These are phyloP conservation scores for Chelonus insularis DNA, from an alignment of 1,140 invertebrate species.

Conservation along the genomic window DNA sequence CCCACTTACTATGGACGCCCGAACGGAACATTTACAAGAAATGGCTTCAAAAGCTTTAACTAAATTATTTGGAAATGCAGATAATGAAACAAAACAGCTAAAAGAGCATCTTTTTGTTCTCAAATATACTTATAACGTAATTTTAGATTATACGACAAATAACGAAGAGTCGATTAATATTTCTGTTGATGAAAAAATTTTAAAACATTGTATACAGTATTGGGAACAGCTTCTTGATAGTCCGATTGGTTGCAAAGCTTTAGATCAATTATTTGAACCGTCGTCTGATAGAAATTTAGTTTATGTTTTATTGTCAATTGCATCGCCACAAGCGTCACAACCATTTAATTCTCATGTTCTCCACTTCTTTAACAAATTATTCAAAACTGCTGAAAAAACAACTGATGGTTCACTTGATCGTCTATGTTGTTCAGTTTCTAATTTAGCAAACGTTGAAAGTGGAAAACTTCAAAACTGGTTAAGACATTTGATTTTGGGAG, in stretches of 20 bases:
- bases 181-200: constrained; percentile 68
- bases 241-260: constrained; percentile 74
- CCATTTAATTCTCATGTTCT: constrained; percentile 77
- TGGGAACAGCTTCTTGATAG: constrained; percentile 85
- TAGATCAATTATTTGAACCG: constrained; percentile 78
- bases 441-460: constrained; percentile 68
- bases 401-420: constrained; percentile 68
- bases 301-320: constrained; percentile 74
- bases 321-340: constrained; percentile 68
- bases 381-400: constrained; percentile 68
- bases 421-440: constrained; percentile 70
- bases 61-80: constrained; percentile 65
- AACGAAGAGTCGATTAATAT: constrained; percentile 51
- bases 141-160: constrained; percentile 64
- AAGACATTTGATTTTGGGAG: constrained; percentile 68
- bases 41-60: constrained; percentile 63
- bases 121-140: constrained; percentile 70
- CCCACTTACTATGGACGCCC: constrained; percentile 73
- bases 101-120: constrained; percentile 69
- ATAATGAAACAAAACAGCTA: constrained; percentile 67
- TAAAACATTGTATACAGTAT: constrained; percentile 74
- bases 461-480: constrained; percentile 72
- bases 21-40: constrained; percentile 73
- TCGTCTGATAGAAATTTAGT: constrained; percentile 66
- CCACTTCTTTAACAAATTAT: constrained; percentile 80